Evolutionary conservation across 37 sponge, comb jelly and placozoan species (phyloP), one percentile per base, ranked within the genome.

Genomic region (Corticium candelabrum): DNA sequence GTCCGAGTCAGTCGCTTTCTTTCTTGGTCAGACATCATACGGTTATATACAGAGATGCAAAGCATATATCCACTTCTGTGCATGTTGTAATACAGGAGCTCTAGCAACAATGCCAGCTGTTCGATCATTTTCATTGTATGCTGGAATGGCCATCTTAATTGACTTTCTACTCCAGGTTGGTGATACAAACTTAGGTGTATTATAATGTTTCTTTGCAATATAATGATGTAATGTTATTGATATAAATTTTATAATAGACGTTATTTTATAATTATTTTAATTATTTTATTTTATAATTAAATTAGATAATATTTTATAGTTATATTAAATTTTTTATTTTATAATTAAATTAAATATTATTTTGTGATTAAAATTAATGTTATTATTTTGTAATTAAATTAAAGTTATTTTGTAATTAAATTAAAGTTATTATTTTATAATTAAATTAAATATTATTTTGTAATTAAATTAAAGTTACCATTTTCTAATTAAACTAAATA

Each of bases 61-160:
- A n/a, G n/a, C n/a, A n/a, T n/a, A n/a, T n/a, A n/a, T 50, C 21
- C 62, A 50, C 15, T 50, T 50, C 21, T 50, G 11, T 50, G 11
- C 21, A 11, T 21, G 11, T 11, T 50, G 62, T 50, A 21, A 34
- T 29, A 34, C 56, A 41, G 97, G 97, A n/a, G 94, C 90, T 2
- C 37, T 94, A 31, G 87, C 94, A 1, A 41, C 88, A 68, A 97
- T 97, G 94, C 99, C 99, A 37, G 99, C 92, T 62, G 94, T 97
- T 37, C 86, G 90, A 38, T 83, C 82, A 38, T 97, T 97, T 80
- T 97, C 99, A 27, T 80, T 97, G 43, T 93, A 83, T 80, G 99
- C 99, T 40, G 99, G 91, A 2, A 69, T 79, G 2, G 99, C 99
- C 3, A 90, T 97, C 41, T 91, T 97, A 83, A 75, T 97, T 78